phyloP scores from a whole-genome alignment of 2,113 vertebrate species.

The Sorex fumeus region DNA sequence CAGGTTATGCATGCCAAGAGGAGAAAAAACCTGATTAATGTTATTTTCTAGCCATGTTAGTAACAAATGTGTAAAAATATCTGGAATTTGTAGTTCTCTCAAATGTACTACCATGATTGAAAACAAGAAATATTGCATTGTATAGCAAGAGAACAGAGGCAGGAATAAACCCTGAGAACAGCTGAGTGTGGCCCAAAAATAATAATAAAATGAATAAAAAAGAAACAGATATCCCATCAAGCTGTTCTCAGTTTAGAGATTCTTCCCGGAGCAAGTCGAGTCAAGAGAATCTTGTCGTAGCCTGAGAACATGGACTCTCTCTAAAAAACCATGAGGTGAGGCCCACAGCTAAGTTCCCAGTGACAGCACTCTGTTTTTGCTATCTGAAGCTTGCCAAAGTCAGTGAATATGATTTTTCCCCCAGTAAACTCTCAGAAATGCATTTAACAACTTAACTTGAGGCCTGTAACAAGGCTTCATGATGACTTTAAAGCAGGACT shows the following conservation, averaged over 20 bases:
- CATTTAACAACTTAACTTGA: conserved; percentile 80
- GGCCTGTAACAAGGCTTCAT: conserved; percentile 69
- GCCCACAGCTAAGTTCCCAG: conserved; percentile 57
- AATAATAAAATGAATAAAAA: no score
- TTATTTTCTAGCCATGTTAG: not conserved
- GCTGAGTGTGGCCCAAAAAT: no score
- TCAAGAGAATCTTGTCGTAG: conserved; percentile 39
- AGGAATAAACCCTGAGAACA: no score
- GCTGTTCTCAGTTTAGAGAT: not conserved
- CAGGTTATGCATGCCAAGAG: not conserved
- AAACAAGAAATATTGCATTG: not conserved
- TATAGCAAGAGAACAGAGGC: no score
- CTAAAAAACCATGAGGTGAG: not conserved
- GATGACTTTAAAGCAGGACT: conserved; percentile 81
- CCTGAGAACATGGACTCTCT: not conserved
- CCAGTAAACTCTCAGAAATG: conserved; percentile 71
- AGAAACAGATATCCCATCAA: not conserved
- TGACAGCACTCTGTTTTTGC: conserved; percentile 1
- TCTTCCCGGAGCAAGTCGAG: not conserved
- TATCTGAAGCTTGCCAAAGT: conserved; percentile 47
- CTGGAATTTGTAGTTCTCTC: not conserved
- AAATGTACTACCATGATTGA: not conserved
- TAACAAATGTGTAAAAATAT: not conserved
- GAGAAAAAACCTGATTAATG: not conserved
- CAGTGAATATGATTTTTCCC: conserved; percentile 19